Base-by-base conservation (phyloP, 2,113 vertebrate genomes). In the Prolemur simus region DNA sequence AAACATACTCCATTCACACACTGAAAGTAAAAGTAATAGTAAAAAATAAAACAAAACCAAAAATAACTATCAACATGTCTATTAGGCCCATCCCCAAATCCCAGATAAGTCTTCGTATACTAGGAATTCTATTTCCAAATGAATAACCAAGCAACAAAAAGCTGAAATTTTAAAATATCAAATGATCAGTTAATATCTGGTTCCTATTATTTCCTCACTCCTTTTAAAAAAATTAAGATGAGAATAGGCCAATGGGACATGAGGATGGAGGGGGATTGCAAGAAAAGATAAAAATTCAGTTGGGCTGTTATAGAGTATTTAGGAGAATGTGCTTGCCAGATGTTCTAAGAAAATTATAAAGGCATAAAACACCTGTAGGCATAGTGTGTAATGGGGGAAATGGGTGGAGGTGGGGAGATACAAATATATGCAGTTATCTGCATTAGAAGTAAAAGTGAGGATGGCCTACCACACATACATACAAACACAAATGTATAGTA, bases 1-100 rank as follows among this genome's bases (percentile, higher is more conserved):
- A 95, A 96, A 89, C n/a, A 95, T 58, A 7, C 8, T 93, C 74
- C 29, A 88, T 90, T 69, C 60, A 80, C 37, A 94, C 92, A 58
- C 27, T 17, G 5, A 92, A 87, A 81, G 10, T 76, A 83, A 96
- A 95, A 73, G 42, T 81, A 86, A 92, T 34, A 80, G 25, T 66
- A 56, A 96, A 87, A 90, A 87, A 63, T 15, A 37, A 42, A 74
- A 52, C 3, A 85, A 84, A 63, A 37, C 13, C 47, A 37, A 60
- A 25, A 68, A 91, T 64, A 83, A 15, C 27, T 60, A 78, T 7
- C 3, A 87, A 68, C 1, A 4, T 71, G 25, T 88, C 15, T 93
- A 29, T 49, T 42, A 91, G 68, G n/a, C 10, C 6, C 32, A 94
- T 32, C 34, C 54, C 39, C 34, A 92, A 89, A 94, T 82, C 34